These are phyloP conservation scores for Yponomeuta malinellus DNA, from an alignment of 2,888 invertebrate genomes.

Conservation along the genomic window DNA sequence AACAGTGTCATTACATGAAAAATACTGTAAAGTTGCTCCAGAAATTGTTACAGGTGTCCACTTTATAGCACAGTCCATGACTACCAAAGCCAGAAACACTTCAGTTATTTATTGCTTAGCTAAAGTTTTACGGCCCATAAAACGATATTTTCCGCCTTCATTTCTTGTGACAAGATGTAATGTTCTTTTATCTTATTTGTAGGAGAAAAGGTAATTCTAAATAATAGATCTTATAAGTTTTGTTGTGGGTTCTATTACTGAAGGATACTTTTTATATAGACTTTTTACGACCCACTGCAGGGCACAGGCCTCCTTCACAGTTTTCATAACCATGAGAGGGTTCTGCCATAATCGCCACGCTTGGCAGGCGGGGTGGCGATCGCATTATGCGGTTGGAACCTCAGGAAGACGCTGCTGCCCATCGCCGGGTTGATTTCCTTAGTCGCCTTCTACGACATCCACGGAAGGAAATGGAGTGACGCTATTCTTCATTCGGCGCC, in stretches of 20 bases:
- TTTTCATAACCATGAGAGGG: no score
- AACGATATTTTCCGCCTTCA: conserved; percentile 32
- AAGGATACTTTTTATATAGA: neutral
- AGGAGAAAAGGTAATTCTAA: neutral
- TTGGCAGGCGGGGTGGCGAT: no score
- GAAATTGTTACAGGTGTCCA: conserved; percentile 18
- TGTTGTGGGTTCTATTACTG: neutral
- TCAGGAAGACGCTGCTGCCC: no score
- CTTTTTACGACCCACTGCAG: no score
- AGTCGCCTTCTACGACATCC: no score
- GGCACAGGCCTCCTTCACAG: no score
- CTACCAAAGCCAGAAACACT: neutral
- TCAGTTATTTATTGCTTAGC: conserved; percentile 36
- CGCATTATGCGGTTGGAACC: no score
- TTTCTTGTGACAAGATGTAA: conserved; percentile 32
- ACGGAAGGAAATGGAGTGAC: no score
- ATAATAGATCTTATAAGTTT: neutral
- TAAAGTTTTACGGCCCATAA: conserved; percentile 48
- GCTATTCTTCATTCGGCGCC: no score
- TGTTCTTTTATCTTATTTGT: conserved; percentile 26
- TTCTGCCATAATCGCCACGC: no score
- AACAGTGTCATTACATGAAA: neutral
- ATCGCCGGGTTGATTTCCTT: no score
- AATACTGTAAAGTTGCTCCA: no score
- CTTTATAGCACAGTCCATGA: conserved; percentile 22